A percentile compares a stretch with the other conserved stretches of the same genome.
Evolutionary conservation across 2,888 invertebrate genomes (phyloP).

Genomic region (Andrena dorsata): DNA sequence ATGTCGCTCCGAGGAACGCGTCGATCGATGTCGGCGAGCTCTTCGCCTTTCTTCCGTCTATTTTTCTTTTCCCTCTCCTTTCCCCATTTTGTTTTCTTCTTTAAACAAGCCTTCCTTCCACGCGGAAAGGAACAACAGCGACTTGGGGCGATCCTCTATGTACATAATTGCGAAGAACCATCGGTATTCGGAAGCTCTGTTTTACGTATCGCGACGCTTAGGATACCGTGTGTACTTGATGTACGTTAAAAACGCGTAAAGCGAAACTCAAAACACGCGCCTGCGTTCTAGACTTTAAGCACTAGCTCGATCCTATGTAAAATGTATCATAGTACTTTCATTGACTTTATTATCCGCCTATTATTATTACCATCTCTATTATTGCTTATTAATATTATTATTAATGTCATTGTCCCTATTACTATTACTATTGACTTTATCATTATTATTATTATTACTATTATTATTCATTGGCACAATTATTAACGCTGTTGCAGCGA

Average conservation of each 20-base stretch:
- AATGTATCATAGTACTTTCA: constrained; percentile 81
- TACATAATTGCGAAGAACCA: constrained; percentile 69
- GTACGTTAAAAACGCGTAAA: constrained; percentile 58
- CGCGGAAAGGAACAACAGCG: constrained; percentile 30
- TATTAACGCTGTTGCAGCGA: constrained; percentile 73
- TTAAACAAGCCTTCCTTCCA: constrained; percentile 19
- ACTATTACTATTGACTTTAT: constrained; percentile 73
- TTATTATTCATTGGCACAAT: constrained; percentile 72
- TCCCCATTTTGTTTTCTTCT: constrained; percentile 23
- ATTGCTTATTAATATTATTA: constrained; percentile 73
- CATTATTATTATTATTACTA: constrained; percentile 68
- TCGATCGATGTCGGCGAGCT: constrained; percentile 38
- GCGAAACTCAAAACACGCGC: constrained; percentile 54
- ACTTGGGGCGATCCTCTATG: constrained; percentile 59
- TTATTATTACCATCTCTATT: constrained; percentile 79
- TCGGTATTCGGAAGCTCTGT: constrained; percentile 62
- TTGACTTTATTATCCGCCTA: constrained; percentile 64
- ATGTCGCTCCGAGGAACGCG: constrained; percentile 47
- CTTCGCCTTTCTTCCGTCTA: neutral
- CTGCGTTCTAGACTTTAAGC: constrained; percentile 73
- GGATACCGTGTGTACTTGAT: constrained; percentile 58
- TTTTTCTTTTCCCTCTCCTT: constrained; percentile 2
- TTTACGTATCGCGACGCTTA: constrained; percentile 65
- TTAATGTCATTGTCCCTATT: constrained; percentile 72
- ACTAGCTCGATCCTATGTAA: constrained; percentile 80